Evolutionary conservation across 2,888 invertebrate genomes (phyloP).

Genomic region (Lasioglossum pauxillum): DNA sequence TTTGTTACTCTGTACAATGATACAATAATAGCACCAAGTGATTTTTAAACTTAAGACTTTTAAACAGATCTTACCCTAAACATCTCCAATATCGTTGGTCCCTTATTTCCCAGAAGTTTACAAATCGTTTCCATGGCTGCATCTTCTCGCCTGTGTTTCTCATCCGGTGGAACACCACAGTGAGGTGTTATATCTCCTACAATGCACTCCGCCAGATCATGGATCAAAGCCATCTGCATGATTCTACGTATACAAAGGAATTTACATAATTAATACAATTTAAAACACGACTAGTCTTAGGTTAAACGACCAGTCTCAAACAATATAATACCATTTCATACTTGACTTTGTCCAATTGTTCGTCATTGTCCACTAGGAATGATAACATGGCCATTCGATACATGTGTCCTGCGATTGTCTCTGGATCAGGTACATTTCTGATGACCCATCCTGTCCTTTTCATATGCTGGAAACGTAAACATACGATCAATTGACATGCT

Average conservation of each 20-base stretch:
- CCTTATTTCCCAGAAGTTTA: conserved; percentile 89
- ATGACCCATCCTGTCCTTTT: conserved; percentile 96
- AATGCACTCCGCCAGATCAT: conserved; percentile 98
- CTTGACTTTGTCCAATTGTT: conserved; percentile 83
- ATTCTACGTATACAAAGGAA: conserved; percentile 69
- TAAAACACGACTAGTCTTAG: background rate
- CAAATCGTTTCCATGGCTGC: conserved; percentile 94
- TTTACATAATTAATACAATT: conserved; percentile 3
- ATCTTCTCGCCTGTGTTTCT: conserved; percentile 94
- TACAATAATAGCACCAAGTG: background rate
- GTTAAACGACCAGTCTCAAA: background rate
- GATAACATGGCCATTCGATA: conserved; percentile 98
- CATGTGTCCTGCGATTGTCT: conserved; percentile 98
- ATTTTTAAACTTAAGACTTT: background rate
- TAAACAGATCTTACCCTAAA: conserved; percentile 87
- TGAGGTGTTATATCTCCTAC: conserved; percentile 98
- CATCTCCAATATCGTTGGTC: conserved; percentile 89
- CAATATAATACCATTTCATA: conserved; percentile 67
- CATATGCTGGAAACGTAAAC: conserved; percentile 88
- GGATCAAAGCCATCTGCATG: conserved; percentile 86
- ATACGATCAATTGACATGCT: background rate
- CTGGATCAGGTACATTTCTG: conserved; percentile 91
- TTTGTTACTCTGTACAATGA: background rate
- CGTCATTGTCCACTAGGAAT: conserved; percentile 88
- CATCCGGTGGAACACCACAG: conserved; percentile 93